phyloP scores from a whole-genome alignment of 2,888 invertebrate species.

The Cataglyphis rosenhaueri region DNA sequence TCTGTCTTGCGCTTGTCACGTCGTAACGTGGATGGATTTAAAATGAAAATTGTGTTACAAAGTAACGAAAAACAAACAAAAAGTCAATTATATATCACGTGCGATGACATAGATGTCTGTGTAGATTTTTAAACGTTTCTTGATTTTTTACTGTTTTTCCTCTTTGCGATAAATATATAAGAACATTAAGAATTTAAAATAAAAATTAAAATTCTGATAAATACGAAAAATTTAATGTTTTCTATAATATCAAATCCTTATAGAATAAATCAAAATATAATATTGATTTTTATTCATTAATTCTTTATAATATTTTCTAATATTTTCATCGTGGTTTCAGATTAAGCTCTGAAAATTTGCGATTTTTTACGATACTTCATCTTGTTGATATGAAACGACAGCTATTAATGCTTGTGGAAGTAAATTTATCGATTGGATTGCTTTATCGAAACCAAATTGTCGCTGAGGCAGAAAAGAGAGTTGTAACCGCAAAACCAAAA shows the following conservation, averaged over 20 bases:
- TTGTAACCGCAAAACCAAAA: conserved; percentile 16
- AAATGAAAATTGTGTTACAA: conserved; percentile 9
- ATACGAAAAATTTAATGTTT: conserved; percentile 22
- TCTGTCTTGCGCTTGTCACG: neutral
- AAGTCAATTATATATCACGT: conserved; percentile 18
- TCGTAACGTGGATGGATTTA: neutral
- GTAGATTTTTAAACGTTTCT: conserved; percentile 3
- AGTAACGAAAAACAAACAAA: conserved; percentile 10
- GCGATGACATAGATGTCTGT: neutral
- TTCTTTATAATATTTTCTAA: neutral
- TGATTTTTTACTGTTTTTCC: neutral
- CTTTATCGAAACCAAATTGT: neutral
- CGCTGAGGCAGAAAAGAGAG: neutral
- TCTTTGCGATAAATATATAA: neutral
- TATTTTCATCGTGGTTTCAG: conserved; percentile 17
- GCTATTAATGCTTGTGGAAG: neutral
- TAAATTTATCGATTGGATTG: neutral
- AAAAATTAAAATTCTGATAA: conserved; percentile 25
- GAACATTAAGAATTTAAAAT: neutral
- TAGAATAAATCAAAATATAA: conserved; percentile 13
- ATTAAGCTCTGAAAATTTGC: conserved; percentile 10
- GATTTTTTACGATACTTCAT: neutral
- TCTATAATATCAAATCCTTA: neutral
- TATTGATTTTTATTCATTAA: conserved; percentile 14
- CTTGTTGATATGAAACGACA: neutral